Percentiles rank a stretch among this genome's conserved stretches.
Evolutionary conservation across 2,113 vertebrate species (phyloP).

Genomic region (Hystrix brachyura): DNA sequence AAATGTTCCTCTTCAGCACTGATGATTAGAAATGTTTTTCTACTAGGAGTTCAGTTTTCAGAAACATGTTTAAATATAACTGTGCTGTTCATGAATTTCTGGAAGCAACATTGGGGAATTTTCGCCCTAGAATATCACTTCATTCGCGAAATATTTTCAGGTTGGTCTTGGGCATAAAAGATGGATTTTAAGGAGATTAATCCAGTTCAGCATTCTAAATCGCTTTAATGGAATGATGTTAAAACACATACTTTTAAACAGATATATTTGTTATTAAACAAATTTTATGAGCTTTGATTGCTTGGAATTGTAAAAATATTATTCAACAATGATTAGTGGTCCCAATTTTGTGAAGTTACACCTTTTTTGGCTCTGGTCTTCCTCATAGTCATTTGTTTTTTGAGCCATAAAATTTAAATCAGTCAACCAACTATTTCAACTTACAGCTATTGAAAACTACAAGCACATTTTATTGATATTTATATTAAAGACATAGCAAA

Average conservation of each 20-base stretch:
- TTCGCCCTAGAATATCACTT: not conserved
- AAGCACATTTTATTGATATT: not conserved
- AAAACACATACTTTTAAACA: not conserved
- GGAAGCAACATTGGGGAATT: not conserved
- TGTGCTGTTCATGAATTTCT: constrained; percentile 3
- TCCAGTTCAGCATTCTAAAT: not conserved
- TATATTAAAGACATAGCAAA: not conserved
- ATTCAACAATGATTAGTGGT: not conserved
- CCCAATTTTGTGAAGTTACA: not conserved
- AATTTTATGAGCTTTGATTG: not conserved
- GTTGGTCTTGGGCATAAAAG: not conserved
- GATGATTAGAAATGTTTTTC: constrained; percentile 61
- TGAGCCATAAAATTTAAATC: not conserved
- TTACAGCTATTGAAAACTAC: not conserved
- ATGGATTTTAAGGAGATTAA: constrained; percentile 7
- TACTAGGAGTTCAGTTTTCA: not conserved
- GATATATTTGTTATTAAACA: not conserved
- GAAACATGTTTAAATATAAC: not conserved
- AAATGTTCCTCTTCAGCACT: constrained; percentile 38
- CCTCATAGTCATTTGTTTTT: not conserved
- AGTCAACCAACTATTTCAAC: not conserved
- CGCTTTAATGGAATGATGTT: not conserved
- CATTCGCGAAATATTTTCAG: not conserved
- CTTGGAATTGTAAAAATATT: not conserved
- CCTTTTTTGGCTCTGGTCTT: not conserved